phyloP scores from a whole-genome alignment of 2,888 invertebrate genomes.

The Escarpia spicata region DNA sequence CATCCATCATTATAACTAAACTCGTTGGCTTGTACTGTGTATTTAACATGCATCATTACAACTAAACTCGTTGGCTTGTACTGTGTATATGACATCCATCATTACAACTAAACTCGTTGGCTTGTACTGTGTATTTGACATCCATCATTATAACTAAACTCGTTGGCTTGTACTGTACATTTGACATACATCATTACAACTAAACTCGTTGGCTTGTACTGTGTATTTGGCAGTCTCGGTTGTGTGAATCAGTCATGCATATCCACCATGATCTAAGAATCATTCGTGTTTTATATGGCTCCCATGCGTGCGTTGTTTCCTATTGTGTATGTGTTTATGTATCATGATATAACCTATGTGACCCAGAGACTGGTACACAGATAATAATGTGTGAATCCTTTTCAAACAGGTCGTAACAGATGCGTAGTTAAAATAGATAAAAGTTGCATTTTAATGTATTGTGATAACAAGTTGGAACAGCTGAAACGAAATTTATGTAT shows the following conservation, averaged over 20 bases:
- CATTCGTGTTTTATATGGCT: background rate
- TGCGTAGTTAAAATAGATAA: background rate
- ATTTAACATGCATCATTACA: too few species aligned
- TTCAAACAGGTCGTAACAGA: background rate
- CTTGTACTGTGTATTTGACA: too few species aligned
- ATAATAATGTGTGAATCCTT: background rate
- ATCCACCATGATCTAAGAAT: background rate
- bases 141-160: too few species aligned
- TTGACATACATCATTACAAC: too few species aligned
- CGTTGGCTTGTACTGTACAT: too few species aligned
- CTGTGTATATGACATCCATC: too few species aligned
- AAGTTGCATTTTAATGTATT: background rate
- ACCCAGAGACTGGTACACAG: background rate
- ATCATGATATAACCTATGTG: background rate
- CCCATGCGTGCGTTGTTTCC: background rate
- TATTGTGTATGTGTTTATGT: background rate
- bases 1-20: too few species aligned
- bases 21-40: too few species aligned
- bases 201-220: too few species aligned
- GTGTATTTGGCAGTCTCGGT: too few species aligned
- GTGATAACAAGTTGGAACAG: background rate
- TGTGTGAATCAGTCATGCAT: background rate
- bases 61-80: too few species aligned
- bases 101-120: too few species aligned
- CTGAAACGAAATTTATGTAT: background rate